Evolutionary conservation across 2,113 vertebrate genomes (phyloP).

Genomic region (Myrmophylax atrothorax): DNA sequence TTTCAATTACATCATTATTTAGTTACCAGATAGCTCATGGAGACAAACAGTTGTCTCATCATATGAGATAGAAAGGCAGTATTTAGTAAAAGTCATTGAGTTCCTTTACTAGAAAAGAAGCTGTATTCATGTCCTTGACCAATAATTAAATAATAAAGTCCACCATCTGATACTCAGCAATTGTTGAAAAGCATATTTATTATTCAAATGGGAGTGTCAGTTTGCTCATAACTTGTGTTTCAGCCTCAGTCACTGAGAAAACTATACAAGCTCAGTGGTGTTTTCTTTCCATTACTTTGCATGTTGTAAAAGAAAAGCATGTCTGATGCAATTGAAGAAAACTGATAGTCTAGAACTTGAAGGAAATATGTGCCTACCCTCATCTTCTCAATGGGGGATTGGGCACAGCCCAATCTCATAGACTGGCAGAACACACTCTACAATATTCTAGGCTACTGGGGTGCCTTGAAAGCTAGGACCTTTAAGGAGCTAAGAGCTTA

Average conservation of each 20-base stretch:
- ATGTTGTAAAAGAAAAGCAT: background rate
- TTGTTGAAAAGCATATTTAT: background rate
- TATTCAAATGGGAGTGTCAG: constrained; percentile 18
- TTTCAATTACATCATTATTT: background rate
- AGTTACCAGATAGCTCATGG: background rate
- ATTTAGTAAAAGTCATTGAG: background rate
- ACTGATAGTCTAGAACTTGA: background rate
- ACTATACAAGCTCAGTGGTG: background rate
- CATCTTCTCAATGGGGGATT: too few relatives aligned
- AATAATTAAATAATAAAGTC: constrained; percentile 35
- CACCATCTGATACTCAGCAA: background rate
- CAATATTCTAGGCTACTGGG: background rate
- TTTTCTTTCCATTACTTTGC: background rate
- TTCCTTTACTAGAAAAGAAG: background rate
- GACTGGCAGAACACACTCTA: background rate
- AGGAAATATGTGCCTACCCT: background rate
- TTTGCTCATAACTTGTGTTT: background rate
- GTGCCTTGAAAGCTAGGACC: background rate
- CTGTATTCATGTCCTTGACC: background rate
- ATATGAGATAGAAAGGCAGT: background rate
- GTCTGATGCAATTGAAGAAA: background rate
- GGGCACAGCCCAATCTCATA: background rate
- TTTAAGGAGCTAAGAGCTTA: background rate
- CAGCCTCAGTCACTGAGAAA: background rate
- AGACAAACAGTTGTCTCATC: background rate